These are phyloP conservation scores for Poeciliopsis turneri DNA, from an alignment of 2,797 vertebrate species.

Conservation along the genomic window DNA sequence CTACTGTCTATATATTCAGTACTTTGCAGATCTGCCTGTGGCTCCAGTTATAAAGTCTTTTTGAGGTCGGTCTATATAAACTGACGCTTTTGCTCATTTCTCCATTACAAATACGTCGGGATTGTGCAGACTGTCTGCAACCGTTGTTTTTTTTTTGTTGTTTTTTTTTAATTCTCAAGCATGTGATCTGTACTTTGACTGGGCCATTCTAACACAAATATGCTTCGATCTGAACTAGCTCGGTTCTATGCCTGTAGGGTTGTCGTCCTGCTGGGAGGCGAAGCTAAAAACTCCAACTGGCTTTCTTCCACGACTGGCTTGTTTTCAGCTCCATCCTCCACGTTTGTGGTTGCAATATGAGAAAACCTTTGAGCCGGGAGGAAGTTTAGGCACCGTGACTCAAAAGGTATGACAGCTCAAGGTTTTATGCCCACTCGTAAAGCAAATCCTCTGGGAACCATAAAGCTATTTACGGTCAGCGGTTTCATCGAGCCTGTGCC, in stretches of 20 bases:
- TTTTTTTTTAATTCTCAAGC: not conserved
- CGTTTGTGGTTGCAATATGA: not conserved
- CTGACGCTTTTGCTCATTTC: no score
- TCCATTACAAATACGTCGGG: not conserved
- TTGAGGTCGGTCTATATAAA: not conserved
- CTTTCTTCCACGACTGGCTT: not conserved
- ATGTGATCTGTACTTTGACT: not conserved
- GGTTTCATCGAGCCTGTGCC: conserved; percentile 9
- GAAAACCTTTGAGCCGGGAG: not conserved
- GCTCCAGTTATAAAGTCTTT: not conserved
- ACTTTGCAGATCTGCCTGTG: not conserved
- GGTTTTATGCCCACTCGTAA: conserved; percentile 6
- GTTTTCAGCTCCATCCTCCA: not conserved
- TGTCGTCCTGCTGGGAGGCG: not conserved
- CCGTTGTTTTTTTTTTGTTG: not conserved
- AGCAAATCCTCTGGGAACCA: conserved; percentile 18
- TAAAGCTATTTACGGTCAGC: conserved; percentile 28
- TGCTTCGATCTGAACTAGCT: not conserved
- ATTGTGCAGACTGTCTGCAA: not conserved
- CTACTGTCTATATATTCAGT: not conserved
- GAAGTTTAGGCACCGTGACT: not conserved
- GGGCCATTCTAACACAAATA: not conserved
- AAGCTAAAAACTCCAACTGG: not conserved
- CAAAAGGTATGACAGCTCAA: conserved; percentile 10
- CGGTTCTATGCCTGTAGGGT: not conserved